A percentile compares a stretch with the other conserved stretches of the same genome.
Evolutionary conservation across 2,888 invertebrate genomes (phyloP).

Genomic region (Melanostoma scalare): DNA sequence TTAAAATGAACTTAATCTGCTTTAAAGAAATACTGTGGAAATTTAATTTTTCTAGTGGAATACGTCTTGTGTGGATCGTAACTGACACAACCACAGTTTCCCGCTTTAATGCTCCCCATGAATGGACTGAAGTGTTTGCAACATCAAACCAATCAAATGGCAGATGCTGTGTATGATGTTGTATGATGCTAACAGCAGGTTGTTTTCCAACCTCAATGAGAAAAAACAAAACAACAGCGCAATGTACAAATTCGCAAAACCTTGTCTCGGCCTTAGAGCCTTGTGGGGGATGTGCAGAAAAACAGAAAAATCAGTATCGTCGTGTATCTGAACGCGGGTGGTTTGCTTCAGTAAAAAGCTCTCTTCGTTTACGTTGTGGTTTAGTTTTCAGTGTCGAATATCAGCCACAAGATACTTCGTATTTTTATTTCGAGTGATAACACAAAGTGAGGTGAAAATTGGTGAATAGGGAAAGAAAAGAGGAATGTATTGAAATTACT

Average conservation of each 20-base stretch:
- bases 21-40: constrained; percentile 6
- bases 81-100: constrained; percentile 33
- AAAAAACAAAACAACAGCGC: constrained; percentile 13
- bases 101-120: constrained; percentile 53
- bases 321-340: constrained; percentile 66
- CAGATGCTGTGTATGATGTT: constrained; percentile 15
- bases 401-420: constrained; percentile 24
- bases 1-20: constrained; percentile 18
- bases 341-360: constrained; percentile 37
- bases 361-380: not conserved
- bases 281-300: constrained; percentile 58
- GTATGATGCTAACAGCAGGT: constrained; percentile 62
- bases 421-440: constrained; percentile 40
- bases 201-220: constrained; percentile 33
- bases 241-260: constrained; percentile 52
- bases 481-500: not conserved
- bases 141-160: constrained; percentile 50
- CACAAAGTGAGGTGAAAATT: constrained; percentile 40
- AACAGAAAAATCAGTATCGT: constrained; percentile 60
- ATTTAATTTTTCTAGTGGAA: constrained; percentile 24
- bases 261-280: constrained; percentile 24
- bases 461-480: constrained; percentile 11
- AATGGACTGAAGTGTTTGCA: constrained; percentile 52
- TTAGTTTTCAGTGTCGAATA: constrained; percentile 16
- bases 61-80: constrained; percentile 57